A percentile compares a stretch with the other conserved stretches of the same genome.
These are phyloP conservation scores for Chionomys nivalis DNA, from an alignment of 2,113 vertebrate genomes.

Conservation along the genomic window DNA sequence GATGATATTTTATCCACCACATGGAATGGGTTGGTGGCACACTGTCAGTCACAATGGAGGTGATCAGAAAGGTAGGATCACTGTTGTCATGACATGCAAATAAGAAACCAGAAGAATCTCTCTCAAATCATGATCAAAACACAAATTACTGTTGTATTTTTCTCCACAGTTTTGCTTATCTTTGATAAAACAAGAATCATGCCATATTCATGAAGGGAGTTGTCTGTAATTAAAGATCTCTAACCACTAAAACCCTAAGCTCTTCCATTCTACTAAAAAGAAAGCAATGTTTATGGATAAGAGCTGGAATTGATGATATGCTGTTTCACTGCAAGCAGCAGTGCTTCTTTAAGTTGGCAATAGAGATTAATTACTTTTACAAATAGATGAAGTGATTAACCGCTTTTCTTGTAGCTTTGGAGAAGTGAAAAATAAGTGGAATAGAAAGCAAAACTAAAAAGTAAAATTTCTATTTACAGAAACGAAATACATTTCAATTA, in stretches of 20 bases:
- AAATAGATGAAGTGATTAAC: background rate
- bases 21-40: background rate
- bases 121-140: background rate
- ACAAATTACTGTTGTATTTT: background rate
- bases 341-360: background rate
- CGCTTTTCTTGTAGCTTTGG: background rate
- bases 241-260: conserved; percentile 14
- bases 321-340: background rate
- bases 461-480: background rate
- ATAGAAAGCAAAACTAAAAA: background rate
- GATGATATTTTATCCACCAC: background rate
- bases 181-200: background rate
- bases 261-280: background rate
- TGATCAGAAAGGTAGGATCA: background rate
- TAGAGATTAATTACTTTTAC: background rate
- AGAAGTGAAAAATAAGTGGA: background rate
- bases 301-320: background rate
- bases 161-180: no score
- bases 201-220: background rate
- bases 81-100: background rate
- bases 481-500: background rate
- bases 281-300: background rate
- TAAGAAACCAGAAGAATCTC: background rate
- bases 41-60: background rate
- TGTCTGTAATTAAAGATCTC: conserved; percentile 5